phyloP scores from a whole-genome alignment of 2,888 invertebrate genomes.

The Geophilus truncorum region DNA sequence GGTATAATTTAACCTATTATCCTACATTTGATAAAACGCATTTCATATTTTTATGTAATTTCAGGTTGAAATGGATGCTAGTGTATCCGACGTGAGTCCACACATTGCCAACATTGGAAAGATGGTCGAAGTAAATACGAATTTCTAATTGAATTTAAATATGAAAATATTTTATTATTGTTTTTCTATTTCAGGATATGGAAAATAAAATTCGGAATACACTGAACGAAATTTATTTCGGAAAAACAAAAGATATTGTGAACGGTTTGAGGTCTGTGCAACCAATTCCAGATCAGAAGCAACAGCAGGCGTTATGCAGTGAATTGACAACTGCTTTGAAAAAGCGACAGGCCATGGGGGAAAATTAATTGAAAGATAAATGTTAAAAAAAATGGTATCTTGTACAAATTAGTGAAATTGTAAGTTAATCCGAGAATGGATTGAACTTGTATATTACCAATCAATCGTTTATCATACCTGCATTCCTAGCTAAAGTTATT shows the following conservation, averaged over 20 bases:
- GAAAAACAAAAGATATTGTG: slow-evolving; percentile 97
- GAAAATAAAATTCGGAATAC: slow-evolving; percentile 99
- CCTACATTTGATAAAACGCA: too few species aligned
- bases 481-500: background rate
- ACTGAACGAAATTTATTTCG: slow-evolving; percentile 97
- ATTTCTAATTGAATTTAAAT: background rate
- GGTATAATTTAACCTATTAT: too few species aligned
- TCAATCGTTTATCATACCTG: background rate
- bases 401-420: background rate
- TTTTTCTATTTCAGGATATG: slow-evolving; percentile 64
- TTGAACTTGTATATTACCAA: slow-evolving; percentile 6
- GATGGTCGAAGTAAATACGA: slow-evolving; percentile 72
- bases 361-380: slow-evolving; percentile 30
- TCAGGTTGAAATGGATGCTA: slow-evolving; percentile 82
- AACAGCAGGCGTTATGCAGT: slow-evolving; percentile 76
- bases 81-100: slow-evolving; percentile 86
- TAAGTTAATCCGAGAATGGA: background rate
- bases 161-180: background rate
- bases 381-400: background rate
- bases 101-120: slow-evolving; percentile 98
- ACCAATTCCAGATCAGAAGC: slow-evolving; percentile 74
- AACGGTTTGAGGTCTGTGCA: slow-evolving; percentile 82
- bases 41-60: too few species aligned
- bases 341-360: slow-evolving; percentile 66
- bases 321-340: slow-evolving; percentile 78